Percentiles rank a stretch among this genome's conserved stretches.
Conservation (phyloP, 2,797 vertebrate genomes). For the Merluccius polli region DNA sequence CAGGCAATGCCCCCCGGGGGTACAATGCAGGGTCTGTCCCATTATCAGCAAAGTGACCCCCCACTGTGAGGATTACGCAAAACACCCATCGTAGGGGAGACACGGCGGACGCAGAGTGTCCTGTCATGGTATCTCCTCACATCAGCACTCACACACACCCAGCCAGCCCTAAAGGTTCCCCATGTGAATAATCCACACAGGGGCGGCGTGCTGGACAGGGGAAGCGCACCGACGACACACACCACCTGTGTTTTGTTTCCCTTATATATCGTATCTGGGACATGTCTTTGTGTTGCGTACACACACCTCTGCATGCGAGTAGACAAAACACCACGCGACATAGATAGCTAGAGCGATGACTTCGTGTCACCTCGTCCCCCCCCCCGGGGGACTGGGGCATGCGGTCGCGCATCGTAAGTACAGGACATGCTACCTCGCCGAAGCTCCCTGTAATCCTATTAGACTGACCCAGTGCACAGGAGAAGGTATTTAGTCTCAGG, state of each 20-base stretch:
- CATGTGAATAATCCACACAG: neutral
- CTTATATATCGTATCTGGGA: neutral
- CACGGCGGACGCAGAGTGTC: slow-evolving; percentile 36
- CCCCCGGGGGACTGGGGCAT: neutral
- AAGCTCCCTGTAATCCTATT: slow-evolving; percentile 77
- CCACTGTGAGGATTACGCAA: slow-evolving; percentile 59
- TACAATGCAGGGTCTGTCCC: slow-evolving; percentile 34
- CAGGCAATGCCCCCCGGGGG: slow-evolving; percentile 1
- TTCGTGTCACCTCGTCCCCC: too few species aligned
- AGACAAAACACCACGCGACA: neutral
- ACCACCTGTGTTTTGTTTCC: neutral
- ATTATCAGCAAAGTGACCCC: slow-evolving; percentile 53
- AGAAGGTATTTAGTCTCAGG: slow-evolving; percentile 63
- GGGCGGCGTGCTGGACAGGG: too few species aligned
- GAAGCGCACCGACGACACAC: neutral
- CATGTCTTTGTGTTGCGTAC: neutral
- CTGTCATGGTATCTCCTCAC: slow-evolving; percentile 31
- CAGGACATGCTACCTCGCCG: slow-evolving; percentile 19
- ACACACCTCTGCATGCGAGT: neutral
- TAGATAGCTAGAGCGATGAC: neutral
- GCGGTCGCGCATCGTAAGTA: neutral
- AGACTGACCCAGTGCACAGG: slow-evolving; percentile 66
- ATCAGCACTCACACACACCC: slow-evolving; percentile 19
- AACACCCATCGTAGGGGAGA: slow-evolving; percentile 54
- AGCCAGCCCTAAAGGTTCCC: neutral